A percentile compares a stretch with the other conserved stretches of the same genome.
Conservation (phyloP, 2,888 invertebrate genomes). For the Coelinius sp. region DNA sequence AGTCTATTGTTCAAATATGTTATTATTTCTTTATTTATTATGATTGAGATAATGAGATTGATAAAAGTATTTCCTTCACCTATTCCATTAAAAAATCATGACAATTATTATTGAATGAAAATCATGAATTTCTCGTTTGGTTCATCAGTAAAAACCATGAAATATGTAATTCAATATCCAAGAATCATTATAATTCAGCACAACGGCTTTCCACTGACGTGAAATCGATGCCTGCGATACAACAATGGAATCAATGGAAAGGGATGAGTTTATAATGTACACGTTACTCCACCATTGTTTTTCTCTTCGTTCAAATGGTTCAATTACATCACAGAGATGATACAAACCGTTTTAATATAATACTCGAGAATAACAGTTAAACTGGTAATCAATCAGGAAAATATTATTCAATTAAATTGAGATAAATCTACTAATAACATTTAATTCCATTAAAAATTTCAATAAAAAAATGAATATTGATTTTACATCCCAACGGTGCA, state of each 20-base stretch:
- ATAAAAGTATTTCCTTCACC: too few relatives aligned
- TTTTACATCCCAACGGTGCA: background rate
- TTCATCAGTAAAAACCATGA: background rate
- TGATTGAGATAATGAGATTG: too few relatives aligned
- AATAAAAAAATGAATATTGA: background rate
- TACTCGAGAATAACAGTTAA: background rate
- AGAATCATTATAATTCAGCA: background rate
- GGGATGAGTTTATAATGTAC: background rate
- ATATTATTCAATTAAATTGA: too few relatives aligned
- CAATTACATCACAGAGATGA: background rate
- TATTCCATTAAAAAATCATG: too few relatives aligned
- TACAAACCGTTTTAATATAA: background rate
- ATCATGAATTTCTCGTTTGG: background rate
- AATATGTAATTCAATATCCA: background rate
- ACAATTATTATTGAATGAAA: background rate
- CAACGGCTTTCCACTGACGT: background rate
- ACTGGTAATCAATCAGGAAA: background rate
- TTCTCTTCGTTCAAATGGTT: background rate
- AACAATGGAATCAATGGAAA: background rate
- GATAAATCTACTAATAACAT: too few relatives aligned
- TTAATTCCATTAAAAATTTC: background rate
- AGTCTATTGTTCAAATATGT: background rate
- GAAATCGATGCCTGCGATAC: constrained; percentile 1
- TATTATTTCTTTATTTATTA: too few relatives aligned
- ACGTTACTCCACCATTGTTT: background rate